Evolutionary conservation across 30 jellyfish, hydroid and myxozoan species (phyloP).

Genomic region (Rhopilema esculentum): DNA sequence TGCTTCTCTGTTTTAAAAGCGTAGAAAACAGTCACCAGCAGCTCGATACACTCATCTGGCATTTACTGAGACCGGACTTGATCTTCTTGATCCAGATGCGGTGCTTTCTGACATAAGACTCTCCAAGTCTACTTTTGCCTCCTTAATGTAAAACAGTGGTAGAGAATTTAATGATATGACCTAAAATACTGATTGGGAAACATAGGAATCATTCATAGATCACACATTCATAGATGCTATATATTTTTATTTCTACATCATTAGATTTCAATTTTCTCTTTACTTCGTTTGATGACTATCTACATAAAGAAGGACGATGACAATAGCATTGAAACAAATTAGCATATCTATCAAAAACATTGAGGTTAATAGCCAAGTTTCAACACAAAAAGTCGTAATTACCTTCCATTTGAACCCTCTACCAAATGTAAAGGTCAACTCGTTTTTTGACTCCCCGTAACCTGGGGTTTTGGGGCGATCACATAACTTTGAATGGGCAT

Average conservation of each 20-base stretch:
- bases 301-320: too few species aligned
- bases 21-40: neutral
- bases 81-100: conserved; percentile 66
- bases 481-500: conserved; percentile 32
- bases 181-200: too few species aligned
- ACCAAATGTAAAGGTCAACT: conserved; percentile 53
- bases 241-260: too few species aligned
- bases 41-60: neutral
- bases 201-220: too few species aligned
- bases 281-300: too few species aligned
- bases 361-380: too few species aligned
- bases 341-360: too few species aligned
- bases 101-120: conserved; percentile 69
- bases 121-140: conserved; percentile 58
- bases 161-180: neutral
- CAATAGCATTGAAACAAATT: too few species aligned
- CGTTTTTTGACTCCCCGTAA: conserved; percentile 73
- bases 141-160: conserved; percentile 21
- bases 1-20: neutral
- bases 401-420: conserved; percentile 82
- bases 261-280: too few species aligned
- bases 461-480: conserved; percentile 76
- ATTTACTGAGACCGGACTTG: conserved; percentile 46
- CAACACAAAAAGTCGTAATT: neutral
- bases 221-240: too few species aligned